These are phyloP conservation scores for Vulpes vulpes DNA, from an alignment of 2,113 vertebrate genomes.

Conservation along the genomic window DNA sequence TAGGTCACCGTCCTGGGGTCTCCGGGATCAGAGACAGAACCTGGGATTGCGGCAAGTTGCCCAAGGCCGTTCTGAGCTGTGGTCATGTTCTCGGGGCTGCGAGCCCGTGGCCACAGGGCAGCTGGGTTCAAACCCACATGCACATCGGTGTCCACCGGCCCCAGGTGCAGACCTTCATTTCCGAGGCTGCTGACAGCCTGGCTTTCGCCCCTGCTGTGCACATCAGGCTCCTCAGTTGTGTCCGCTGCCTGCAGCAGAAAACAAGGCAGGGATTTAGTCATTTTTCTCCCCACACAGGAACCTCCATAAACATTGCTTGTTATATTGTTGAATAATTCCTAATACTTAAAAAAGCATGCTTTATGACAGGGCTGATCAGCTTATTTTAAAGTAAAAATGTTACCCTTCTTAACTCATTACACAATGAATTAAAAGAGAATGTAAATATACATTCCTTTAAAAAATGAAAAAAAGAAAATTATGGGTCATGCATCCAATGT, in stretches of 20 bases:
- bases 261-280: slow-evolving; percentile 76
- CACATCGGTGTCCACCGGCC: slow-evolving; percentile 62
- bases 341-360: background rate
- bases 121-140: slow-evolving; percentile 81
- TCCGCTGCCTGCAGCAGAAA: slow-evolving; percentile 54
- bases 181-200: background rate
- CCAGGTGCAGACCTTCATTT: background rate
- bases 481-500: background rate
- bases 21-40: slow-evolving; percentile 83
- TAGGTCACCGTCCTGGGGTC: slow-evolving; percentile 85
- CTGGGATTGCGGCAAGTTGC: slow-evolving; percentile 76
- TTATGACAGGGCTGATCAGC: background rate
- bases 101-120: slow-evolving; percentile 69
- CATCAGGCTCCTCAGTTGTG: background rate
- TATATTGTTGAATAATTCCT: background rate
- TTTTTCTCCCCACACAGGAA: background rate
- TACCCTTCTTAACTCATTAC: background rate
- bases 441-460: background rate
- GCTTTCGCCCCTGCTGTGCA: background rate
- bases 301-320: background rate
- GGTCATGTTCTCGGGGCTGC: slow-evolving; percentile 86
- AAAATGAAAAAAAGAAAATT: background rate
- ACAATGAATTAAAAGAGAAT: background rate
- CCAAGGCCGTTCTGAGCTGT: slow-evolving; percentile 84
- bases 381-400: background rate